Conservation (phyloP, 2,888 invertebrate genomes). For the Drosophila nigritarsus region DNA sequence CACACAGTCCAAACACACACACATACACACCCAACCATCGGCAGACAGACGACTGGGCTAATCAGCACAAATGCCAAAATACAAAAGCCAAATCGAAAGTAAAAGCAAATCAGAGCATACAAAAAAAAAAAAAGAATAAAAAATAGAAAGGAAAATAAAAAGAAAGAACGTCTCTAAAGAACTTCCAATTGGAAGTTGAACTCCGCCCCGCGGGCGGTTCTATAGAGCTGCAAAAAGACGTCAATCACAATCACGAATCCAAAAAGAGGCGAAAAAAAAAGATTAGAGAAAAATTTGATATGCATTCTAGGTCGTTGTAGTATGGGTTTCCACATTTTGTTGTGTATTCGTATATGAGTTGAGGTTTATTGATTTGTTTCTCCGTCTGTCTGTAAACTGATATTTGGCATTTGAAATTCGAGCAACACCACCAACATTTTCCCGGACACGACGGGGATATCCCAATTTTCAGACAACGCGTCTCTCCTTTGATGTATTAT, state of each 20-base stretch:
- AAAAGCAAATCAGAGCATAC: conserved; percentile 70
- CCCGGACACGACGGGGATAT: conserved; percentile 26
- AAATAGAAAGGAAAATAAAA: conserved; percentile 34
- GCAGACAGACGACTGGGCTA: conserved; percentile 52
- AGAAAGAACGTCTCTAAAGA: conserved; percentile 53
- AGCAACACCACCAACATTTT: conserved; percentile 30
- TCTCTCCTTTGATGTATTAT: conserved; percentile 71
- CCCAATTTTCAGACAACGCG: conserved; percentile 22
- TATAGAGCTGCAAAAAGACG: conserved; percentile 51
- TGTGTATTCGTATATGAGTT: conserved; percentile 36
- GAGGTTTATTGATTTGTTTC: conserved; percentile 77
- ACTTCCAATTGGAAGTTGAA: conserved; percentile 67
- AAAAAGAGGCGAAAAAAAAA: conserved; percentile 10
- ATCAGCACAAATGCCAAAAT: conserved; percentile 80
- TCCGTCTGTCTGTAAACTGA: conserved; percentile 62
- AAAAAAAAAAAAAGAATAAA: conserved; percentile 10
- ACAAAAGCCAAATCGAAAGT: conserved; percentile 80
- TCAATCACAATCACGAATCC: conserved; percentile 70
- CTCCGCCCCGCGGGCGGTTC: conserved; percentile 61
- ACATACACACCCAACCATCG: neutral
- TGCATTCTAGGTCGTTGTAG: conserved; percentile 65
- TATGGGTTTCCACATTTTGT: conserved; percentile 30
- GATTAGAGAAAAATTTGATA: conserved; percentile 71
- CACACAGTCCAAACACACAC: neutral
- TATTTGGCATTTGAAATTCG: conserved; percentile 78